Percentiles rank a stretch among this genome's conserved stretches.
These are phyloP conservation scores for Drosophila pectinifera DNA, from an alignment of 1,140 invertebrate species.

Conservation along the genomic window DNA sequence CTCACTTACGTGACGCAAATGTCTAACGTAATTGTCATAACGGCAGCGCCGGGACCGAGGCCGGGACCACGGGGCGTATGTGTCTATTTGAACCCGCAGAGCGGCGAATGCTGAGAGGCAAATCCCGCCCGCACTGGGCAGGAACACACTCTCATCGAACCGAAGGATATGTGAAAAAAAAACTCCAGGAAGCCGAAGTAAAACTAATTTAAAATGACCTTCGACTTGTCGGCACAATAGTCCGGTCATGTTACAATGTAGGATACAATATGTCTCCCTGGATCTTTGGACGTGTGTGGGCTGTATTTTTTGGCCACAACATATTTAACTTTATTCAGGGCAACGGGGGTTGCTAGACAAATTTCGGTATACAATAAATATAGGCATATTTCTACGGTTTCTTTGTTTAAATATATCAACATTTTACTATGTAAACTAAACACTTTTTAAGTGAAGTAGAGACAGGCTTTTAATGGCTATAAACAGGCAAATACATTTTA, in stretches of 20 bases:
- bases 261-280: constrained; percentile 35
- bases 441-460: no score
- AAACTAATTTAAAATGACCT: constrained; percentile 82
- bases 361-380: neutral
- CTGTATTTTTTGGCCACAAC: constrained; percentile 33
- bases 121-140: constrained; percentile 67
- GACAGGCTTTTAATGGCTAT: neutral
- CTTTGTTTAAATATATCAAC: no score
- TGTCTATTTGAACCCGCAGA: constrained; percentile 19
- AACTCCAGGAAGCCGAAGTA: constrained; percentile 33
- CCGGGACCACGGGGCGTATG: constrained; percentile 38
- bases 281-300: constrained; percentile 18
- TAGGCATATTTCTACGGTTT: neutral
- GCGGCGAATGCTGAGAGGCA: constrained; percentile 24
- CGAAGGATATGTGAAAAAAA: constrained; percentile 35
- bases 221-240: constrained; percentile 64
- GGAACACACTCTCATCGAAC: constrained; percentile 20
- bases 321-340: constrained; percentile 59
- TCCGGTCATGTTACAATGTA: constrained; percentile 60
- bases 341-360: constrained; percentile 14
- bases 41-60: constrained; percentile 24
- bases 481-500: neutral
- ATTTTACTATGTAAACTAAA: no score
- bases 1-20: constrained; percentile 72
- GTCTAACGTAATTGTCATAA: constrained; percentile 78